phyloP scores from a whole-genome alignment of 2,797 vertebrate species.

The Sebastes oblongus region DNA sequence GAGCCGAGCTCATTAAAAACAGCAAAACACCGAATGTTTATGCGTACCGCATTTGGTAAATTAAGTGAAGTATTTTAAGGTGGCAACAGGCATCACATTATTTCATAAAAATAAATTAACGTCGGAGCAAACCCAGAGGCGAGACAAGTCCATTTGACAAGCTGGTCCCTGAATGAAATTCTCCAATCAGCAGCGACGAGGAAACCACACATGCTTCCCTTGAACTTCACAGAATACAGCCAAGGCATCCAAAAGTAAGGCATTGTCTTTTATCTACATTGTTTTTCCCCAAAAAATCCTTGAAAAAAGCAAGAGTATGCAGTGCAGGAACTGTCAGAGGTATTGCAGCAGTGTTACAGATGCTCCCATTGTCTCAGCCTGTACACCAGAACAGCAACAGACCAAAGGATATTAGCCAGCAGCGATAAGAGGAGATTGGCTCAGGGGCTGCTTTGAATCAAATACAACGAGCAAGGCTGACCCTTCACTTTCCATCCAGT shows the following conservation, averaged over 20 bases:
- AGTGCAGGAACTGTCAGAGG: neutral
- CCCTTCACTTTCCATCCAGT: slow-evolving; percentile 27
- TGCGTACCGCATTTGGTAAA: neutral
- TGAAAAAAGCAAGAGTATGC: neutral
- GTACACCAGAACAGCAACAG: neutral
- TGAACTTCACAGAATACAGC: neutral
- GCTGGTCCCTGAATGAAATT: neutral
- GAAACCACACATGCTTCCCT: neutral
- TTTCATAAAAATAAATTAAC: neutral
- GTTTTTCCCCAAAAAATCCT: neutral
- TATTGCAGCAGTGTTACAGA: slow-evolving; percentile 4
- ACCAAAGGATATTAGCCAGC: slow-evolving; percentile 38
- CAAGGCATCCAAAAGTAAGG: neutral
- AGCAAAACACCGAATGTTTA: neutral
- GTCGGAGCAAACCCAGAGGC: neutral
- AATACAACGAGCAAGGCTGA: slow-evolving; percentile 6
- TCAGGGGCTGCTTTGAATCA: slow-evolving; percentile 27
- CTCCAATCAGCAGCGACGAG: neutral
- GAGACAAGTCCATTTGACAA: neutral
- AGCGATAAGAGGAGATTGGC: slow-evolving; percentile 29
- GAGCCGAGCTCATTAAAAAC: slow-evolving; percentile 16
- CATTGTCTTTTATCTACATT: neutral
- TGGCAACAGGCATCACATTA: neutral
- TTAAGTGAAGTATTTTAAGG: slow-evolving; percentile 17
- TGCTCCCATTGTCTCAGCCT: neutral